phyloP scores from a whole-genome alignment of 2,888 invertebrate genomes.

The Polyploca ridens region DNA sequence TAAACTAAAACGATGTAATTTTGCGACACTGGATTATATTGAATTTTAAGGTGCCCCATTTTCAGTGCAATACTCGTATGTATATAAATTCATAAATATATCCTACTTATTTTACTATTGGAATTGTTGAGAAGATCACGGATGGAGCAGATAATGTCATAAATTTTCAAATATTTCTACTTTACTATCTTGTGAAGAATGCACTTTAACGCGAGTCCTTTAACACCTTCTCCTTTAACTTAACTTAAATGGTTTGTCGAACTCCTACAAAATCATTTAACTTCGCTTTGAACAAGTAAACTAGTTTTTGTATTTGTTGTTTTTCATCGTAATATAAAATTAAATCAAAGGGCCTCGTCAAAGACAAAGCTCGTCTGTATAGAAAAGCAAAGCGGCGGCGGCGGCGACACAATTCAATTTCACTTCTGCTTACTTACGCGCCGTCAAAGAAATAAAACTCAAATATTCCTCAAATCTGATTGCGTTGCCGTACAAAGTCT shows the following conservation, averaged over 20 bases:
- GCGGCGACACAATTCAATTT: conserved; percentile 53
- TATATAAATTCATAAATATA: too few relatives aligned
- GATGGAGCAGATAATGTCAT: not conserved
- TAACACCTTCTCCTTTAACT: too few relatives aligned
- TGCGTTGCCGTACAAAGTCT: conserved; percentile 20
- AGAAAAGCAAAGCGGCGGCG: conserved; percentile 41
- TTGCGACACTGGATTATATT: conserved; percentile 12
- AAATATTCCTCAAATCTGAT: conserved; percentile 38
- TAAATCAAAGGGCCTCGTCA: conserved; percentile 42
- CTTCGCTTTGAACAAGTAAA: not conserved
- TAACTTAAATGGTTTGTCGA: conserved; percentile 7
- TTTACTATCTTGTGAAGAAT: not conserved
- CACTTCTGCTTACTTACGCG: conserved; percentile 41
- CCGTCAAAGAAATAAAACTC: conserved; percentile 43
- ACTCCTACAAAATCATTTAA: conserved; percentile 6
- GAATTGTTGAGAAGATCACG: too few relatives aligned
- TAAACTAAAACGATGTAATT: conserved; percentile 18
- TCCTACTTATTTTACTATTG: too few relatives aligned
- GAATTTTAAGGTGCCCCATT: not conserved
- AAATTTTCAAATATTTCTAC: not conserved
- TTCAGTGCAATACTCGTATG: too few relatives aligned
- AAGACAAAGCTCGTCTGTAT: conserved; percentile 36
- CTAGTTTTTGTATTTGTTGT: conserved; percentile 7
- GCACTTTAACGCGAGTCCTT: not conserved
- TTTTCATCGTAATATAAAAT: conserved; percentile 11